phyloP scores from a whole-genome alignment of 2,113 vertebrate species.

The Seriola aureovittata region DNA sequence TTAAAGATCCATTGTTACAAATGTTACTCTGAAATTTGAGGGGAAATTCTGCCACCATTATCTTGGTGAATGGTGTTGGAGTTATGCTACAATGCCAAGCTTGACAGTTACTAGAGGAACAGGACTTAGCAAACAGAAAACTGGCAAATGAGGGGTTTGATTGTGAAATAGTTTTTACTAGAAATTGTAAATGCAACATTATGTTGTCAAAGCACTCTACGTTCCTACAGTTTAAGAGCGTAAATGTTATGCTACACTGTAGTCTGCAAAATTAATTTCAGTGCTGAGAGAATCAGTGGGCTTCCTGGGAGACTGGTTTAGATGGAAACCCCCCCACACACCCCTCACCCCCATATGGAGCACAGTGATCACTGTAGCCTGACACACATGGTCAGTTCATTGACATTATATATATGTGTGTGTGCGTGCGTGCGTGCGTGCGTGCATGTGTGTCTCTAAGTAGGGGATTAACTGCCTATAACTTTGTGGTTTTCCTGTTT shows the following conservation, averaged over 20 bases:
- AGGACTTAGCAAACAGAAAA: constrained; percentile 1
- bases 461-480: constrained; percentile 70
- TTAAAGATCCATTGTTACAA: not conserved
- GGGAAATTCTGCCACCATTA: not conserved
- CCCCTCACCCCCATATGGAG: constrained; percentile 27
- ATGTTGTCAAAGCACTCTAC: constrained; percentile 1
- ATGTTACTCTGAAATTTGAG: not conserved
- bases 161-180: not conserved
- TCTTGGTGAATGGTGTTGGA: not conserved
- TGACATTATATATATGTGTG: not conserved
- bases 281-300: constrained; percentile 3
- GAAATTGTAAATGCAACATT: not conserved
- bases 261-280: constrained; percentile 45
- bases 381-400: constrained; percentile 36
- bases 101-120: not conserved
- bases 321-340: not conserved
- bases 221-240: not conserved
- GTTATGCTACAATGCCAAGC: not conserved
- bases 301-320: constrained; percentile 30
- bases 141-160: not conserved
- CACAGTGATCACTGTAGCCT: constrained; percentile 30
- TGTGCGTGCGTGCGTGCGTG: constrained; percentile 13
- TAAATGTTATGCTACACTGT: not conserved
- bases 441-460: constrained; percentile 34
- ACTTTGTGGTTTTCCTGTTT: constrained; percentile 80